Base-by-base conservation (phyloP, 1,140 invertebrate species). In the Leptonema lineaticorne region DNA sequence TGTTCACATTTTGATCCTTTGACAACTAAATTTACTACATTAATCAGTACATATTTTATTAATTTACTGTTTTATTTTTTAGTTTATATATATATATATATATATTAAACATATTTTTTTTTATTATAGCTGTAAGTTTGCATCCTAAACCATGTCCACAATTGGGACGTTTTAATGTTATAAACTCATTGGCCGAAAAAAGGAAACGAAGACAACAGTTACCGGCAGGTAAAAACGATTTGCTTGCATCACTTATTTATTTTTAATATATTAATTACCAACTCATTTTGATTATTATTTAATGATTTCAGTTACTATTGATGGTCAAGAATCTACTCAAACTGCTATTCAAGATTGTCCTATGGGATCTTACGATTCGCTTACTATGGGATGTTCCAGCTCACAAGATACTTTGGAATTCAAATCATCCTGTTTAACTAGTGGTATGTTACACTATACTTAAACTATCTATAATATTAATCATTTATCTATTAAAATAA, bases 331-430 rank as follows among this genome's bases (percentile, higher is more conserved):
- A 77, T 78, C 74, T 75, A 81, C 68, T 6, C 71, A 76, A 33
- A 60, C 64, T 24, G 67, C 27, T 37, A 63, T 65, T 71, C 75
- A 72, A 68, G 79, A 81, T 70, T 84, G 79, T 67, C 75, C 80
- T 18, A 69, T 76, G 5, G 79, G 78, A 1, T 77, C 79, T 28
- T 85, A 87, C 74, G 84, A 86, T 53, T 86, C 84, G 73, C 82
- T 89, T 14, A 84, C 84, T 67, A 83, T 91, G 28, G 89, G 89
- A 9, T 91, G 89, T 75, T 86, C 84, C n/a, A 82, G 81, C 6
- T 75, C 79, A 16, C 83, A 85, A 69, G 89, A 92, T 76, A 86
- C 86, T 27, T 86, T 92, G 81, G 88, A 91, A 76, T 87, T 92
- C 75, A 85, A 86, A 69, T 87, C 86, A 28, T 83, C 86, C 63